Conservation (phyloP, 2,113 vertebrate genomes). For the Microcebus griseorufus region DNA sequence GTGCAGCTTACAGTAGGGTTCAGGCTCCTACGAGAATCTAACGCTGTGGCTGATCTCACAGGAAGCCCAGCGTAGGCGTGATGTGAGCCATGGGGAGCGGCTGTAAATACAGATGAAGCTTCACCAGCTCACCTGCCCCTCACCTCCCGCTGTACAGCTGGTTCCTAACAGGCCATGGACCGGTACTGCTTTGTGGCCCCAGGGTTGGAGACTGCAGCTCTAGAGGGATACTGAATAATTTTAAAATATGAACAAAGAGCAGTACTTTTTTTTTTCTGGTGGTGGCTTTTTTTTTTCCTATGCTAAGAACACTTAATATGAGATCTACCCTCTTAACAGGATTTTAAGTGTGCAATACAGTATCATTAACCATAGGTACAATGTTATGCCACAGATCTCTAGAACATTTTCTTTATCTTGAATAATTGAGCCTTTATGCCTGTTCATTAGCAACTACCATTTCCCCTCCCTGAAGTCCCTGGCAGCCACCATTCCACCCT, state of each 20-base stretch:
- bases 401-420: not conserved
- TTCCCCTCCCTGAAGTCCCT: rapidly evolving
- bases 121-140: too few species aligned
- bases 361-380: rapidly evolving
- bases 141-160: too few species aligned
- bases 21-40: too few species aligned
- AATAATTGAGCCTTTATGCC: not conserved
- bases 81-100: too few species aligned
- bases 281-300: too few species aligned
- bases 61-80: too few species aligned
- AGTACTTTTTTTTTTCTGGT: not conserved
- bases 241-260: not conserved
- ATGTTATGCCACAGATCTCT: not conserved
- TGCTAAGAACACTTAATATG: not conserved
- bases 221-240: not conserved
- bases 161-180: too few species aligned
- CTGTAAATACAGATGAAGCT: too few species aligned
- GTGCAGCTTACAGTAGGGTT: too few species aligned
- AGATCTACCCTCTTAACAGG: not conserved
- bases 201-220: not conserved
- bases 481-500: not conserved
- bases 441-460: rapidly evolving
- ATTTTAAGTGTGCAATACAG: rapidly evolving
- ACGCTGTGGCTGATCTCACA: too few species aligned
- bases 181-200: too few species aligned